Conservation (phyloP, 2,888 invertebrate species). For the Metallyticus violacea region DNA sequence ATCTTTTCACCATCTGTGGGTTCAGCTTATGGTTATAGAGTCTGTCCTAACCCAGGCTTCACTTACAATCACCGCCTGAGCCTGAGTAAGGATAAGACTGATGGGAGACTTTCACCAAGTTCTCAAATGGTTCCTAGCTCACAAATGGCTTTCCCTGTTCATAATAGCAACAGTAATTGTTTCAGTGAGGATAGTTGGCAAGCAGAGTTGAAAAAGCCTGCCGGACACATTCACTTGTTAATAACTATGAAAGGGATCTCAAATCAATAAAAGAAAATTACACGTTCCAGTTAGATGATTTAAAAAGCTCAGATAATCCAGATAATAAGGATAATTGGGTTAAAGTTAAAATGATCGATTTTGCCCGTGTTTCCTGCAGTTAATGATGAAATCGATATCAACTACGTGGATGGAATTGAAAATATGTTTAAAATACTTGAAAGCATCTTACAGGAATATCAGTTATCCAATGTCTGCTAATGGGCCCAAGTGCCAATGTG, state of each 20-base stretch:
- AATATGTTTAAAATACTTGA: slow-evolving; percentile 73
- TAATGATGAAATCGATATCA: slow-evolving; percentile 63
- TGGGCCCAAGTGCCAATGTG: neutral
- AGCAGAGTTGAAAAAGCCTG: slow-evolving; percentile 48
- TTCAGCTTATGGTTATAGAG: neutral
- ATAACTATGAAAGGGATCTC: slow-evolving; percentile 66
- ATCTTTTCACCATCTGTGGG: neutral
- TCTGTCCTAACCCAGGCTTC: neutral
- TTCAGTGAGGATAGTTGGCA: slow-evolving; percentile 47
- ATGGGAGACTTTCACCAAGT: neutral
- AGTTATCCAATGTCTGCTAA: slow-evolving; percentile 16
- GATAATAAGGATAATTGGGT: slow-evolving; percentile 51
- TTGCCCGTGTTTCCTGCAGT: slow-evolving; percentile 83
- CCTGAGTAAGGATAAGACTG: neutral
- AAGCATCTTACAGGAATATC: slow-evolving; percentile 57
- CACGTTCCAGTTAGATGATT: slow-evolving; percentile 55
- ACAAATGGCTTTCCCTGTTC: neutral
- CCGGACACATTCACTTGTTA: slow-evolving; percentile 63
- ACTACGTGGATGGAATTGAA: slow-evolving; percentile 81
- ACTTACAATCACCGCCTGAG: neutral
- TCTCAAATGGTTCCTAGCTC: neutral
- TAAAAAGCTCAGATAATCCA: slow-evolving; percentile 45
- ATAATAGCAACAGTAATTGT: neutral
- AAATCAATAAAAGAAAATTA: slow-evolving; percentile 59
- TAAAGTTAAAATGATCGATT: slow-evolving; percentile 86